phyloP scores from a whole-genome alignment of 2,797 vertebrate genomes.

The Acanthornis magna region DNA sequence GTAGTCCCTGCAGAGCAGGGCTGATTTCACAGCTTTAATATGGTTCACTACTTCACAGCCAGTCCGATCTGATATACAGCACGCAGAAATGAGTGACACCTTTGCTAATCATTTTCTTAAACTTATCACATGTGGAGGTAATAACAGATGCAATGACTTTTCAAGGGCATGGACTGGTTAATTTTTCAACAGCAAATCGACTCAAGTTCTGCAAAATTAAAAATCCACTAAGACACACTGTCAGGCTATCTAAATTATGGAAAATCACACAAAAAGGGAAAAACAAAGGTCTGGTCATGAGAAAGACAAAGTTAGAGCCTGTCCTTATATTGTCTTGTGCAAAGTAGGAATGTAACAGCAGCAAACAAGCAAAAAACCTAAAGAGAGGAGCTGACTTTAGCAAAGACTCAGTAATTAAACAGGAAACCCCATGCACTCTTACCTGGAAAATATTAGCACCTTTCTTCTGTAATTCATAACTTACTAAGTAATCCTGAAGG shows the following conservation, averaged over 20 bases:
- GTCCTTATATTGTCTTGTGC: not conserved
- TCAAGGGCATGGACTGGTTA: slow-evolving; percentile 61
- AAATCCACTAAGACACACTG: slow-evolving; percentile 34
- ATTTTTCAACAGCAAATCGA: slow-evolving; percentile 58
- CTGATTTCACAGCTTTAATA: slow-evolving; percentile 69
- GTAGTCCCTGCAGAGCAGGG: slow-evolving; percentile 47
- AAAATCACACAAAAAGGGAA: not conserved
- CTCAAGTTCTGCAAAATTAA: slow-evolving; percentile 48
- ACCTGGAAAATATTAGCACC: not conserved
- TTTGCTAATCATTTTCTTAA: slow-evolving; percentile 72
- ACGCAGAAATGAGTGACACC: slow-evolving; percentile 64
- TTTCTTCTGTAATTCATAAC: not conserved
- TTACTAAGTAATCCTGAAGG: not conserved
- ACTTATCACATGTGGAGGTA: slow-evolving; percentile 65
- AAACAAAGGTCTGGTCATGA: not conserved
- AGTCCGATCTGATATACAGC: slow-evolving; percentile 60
- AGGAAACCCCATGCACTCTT: not conserved
- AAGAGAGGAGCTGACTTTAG: not conserved
- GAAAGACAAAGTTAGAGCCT: not conserved
- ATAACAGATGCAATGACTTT: slow-evolving; percentile 66
- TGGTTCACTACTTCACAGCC: slow-evolving; percentile 69
- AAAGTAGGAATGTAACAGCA: not conserved
- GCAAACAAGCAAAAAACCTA: not conserved
- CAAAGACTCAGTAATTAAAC: not conserved
- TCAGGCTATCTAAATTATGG: slow-evolving; percentile 16